These are phyloP conservation scores for Cirrhinus molitorella DNA, from an alignment of 2,797 vertebrate genomes.

Conservation along the genomic window DNA sequence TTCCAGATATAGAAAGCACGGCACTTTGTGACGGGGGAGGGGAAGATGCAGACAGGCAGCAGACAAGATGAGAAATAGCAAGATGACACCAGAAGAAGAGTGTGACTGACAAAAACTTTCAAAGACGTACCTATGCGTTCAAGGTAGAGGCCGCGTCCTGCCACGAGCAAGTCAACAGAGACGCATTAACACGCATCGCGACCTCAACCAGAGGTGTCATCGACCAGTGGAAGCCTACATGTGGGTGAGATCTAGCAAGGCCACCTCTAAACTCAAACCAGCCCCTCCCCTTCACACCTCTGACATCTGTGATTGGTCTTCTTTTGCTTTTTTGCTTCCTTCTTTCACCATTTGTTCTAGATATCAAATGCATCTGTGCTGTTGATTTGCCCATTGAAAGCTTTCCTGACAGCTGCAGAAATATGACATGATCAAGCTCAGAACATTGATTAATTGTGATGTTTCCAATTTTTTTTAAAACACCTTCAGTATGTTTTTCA, in stretches of 20 bases:
- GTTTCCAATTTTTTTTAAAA: not conserved
- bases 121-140: constrained; percentile 39
- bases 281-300: constrained; percentile 70
- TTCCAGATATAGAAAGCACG: constrained; percentile 54
- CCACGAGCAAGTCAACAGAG: constrained; percentile 33
- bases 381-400: not conserved
- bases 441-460: not conserved
- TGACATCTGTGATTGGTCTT: constrained; percentile 57
- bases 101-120: constrained; percentile 23
- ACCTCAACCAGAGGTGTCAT: constrained; percentile 70
- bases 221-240: constrained; percentile 64
- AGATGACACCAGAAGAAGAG: constrained; percentile 28
- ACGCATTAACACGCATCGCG: constrained; percentile 58
- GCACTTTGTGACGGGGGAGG: constrained; percentile 26
- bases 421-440: not conserved
- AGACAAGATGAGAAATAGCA: not conserved
- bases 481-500: not conserved
- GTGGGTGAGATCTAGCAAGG: constrained; percentile 69
- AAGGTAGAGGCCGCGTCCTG: constrained; percentile 24
- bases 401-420: not conserved
- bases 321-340: not conserved
- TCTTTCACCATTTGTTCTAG: not conserved
- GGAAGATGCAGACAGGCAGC: constrained; percentile 20
- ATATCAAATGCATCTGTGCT: constrained; percentile 4
- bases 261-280: constrained; percentile 70